A percentile compares a stretch with the other conserved stretches of the same genome.
These are phyloP conservation scores for Dusona sp. DNA, from an alignment of 2,888 invertebrate genomes.

Conservation along the genomic window DNA sequence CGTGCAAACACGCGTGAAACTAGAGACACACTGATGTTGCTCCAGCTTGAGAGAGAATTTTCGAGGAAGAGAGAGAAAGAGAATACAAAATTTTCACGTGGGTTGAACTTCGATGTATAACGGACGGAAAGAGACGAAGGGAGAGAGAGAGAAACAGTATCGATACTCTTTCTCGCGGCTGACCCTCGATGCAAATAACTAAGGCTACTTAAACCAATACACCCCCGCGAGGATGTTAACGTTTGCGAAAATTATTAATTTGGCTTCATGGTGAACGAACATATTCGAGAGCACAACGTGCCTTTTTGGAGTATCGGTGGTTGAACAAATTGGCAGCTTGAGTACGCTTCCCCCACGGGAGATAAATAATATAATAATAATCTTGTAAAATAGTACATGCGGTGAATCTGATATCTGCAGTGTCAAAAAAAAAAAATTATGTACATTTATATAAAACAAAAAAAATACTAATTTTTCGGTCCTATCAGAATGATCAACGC, in stretches of 20 bases:
- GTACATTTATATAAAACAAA: slow-evolving; percentile 34
- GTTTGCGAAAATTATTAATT: slow-evolving; percentile 68
- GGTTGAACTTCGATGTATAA: slow-evolving; percentile 57
- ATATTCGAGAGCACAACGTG: slow-evolving; percentile 42
- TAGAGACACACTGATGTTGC: slow-evolving; percentile 58
- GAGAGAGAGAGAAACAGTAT: slow-evolving; percentile 36
- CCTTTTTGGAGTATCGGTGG: slow-evolving; percentile 49
- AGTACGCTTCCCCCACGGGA: slow-evolving; percentile 15
- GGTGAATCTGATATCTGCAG: slow-evolving; percentile 3
- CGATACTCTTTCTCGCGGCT: slow-evolving; percentile 63
- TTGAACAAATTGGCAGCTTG: slow-evolving; percentile 57
- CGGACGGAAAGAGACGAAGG: slow-evolving; percentile 30
- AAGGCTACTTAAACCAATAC: slow-evolving; percentile 64
- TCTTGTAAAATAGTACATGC: slow-evolving; percentile 35
- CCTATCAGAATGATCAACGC: slow-evolving; percentile 46
- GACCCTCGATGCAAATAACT: slow-evolving; percentile 68
- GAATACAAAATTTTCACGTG: slow-evolving; percentile 50
- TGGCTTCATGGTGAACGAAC: slow-evolving; percentile 62
- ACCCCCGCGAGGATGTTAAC: slow-evolving; percentile 27
- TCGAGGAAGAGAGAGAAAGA: slow-evolving; percentile 25
- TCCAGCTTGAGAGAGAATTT: slow-evolving; percentile 25
- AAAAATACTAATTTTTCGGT: slow-evolving; percentile 37
- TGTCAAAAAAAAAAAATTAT: neutral
- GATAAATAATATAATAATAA: slow-evolving; percentile 50
- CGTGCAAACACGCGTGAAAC: slow-evolving; percentile 66